These are phyloP conservation scores for Bubalus kerabau DNA, from an alignment of 2,113 vertebrate species.

Conservation along the genomic window DNA sequence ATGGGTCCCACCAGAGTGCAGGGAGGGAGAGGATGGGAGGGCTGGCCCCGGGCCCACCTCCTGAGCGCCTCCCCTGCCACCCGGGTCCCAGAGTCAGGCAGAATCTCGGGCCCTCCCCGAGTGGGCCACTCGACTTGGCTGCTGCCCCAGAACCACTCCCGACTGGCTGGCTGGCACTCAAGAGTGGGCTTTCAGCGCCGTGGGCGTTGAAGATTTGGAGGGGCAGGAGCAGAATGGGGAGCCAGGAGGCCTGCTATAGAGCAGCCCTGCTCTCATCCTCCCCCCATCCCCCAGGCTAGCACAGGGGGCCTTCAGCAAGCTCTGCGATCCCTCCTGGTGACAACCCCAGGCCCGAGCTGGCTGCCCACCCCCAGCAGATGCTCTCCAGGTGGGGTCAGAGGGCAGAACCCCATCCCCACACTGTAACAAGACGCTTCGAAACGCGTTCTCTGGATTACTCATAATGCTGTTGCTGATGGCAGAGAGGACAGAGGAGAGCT, in stretches of 20 bases:
- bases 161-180: not conserved
- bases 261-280: not conserved
- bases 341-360: not conserved
- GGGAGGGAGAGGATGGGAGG: not conserved
- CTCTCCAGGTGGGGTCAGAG: not conserved
- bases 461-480: not conserved
- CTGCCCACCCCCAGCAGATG: not conserved
- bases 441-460: not conserved
- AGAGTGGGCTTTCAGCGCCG: not conserved
- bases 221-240: not conserved
- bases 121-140: not conserved
- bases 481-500: not conserved
- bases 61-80: not conserved
- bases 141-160: not conserved
- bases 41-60: not conserved
- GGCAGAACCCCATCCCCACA: not conserved
- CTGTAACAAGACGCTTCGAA: not conserved
- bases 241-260: not conserved
- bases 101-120: not conserved
- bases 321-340: not conserved
- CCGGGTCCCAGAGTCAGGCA: not conserved
- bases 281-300: not conserved
- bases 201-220: not conserved
- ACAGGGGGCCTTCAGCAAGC: not conserved
- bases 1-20: accelerated